Evolutionary conservation across 1,140 invertebrate species (phyloP).

Genomic region (Mizuhopecten yessoensis): DNA sequence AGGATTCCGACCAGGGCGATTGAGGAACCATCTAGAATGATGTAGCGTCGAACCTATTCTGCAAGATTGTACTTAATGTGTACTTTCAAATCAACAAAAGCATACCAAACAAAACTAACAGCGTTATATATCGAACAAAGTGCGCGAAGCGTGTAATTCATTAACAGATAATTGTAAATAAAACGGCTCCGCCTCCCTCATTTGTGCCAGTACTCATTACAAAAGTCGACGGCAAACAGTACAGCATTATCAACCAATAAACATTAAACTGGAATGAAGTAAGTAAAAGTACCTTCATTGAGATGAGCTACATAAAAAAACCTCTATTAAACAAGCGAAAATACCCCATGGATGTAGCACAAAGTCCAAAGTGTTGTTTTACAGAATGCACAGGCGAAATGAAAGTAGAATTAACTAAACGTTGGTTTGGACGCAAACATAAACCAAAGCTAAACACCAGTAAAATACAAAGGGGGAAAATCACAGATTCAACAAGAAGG

Average conservation of each 20-base stretch:
- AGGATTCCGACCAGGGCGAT: background rate
- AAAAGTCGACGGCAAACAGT: background rate
- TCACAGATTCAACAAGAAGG: too few relatives aligned
- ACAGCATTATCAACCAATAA: background rate
- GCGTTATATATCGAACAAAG: too few relatives aligned
- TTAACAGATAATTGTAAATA: background rate
- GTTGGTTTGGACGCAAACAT: too few relatives aligned
- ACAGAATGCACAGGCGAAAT: background rate
- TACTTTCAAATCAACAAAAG: slow-evolving; percentile 5
- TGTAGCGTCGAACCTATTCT: background rate
- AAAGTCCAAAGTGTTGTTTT: background rate
- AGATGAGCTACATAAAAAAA: background rate
- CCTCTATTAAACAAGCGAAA: background rate
- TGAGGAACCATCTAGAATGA: background rate
- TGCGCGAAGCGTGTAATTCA: background rate
- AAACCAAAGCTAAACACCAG: too few relatives aligned
- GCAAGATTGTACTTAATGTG: background rate
- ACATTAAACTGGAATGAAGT: background rate
- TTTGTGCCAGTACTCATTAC: background rate
- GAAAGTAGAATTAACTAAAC: too few relatives aligned
- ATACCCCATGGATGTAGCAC: too few relatives aligned
- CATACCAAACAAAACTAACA: background rate
- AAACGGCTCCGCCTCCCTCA: background rate
- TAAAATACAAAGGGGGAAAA: too few relatives aligned
- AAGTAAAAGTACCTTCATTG: background rate